Conservation (phyloP, 2,888 invertebrate species). For the Ichneumoninae sp. region DNA sequence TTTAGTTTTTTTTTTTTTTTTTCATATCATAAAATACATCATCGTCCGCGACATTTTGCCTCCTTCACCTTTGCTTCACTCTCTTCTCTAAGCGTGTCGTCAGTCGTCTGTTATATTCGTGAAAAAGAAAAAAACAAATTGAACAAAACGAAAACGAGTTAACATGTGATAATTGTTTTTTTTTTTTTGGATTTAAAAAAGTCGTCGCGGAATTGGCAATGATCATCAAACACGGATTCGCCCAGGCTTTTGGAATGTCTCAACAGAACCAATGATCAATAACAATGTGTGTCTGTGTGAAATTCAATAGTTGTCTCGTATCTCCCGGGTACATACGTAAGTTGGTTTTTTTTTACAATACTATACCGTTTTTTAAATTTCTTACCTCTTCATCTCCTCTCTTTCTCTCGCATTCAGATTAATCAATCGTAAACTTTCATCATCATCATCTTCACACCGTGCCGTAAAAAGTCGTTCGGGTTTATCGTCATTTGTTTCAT, state of each 20-base stretch:
- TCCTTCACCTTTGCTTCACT: constrained; percentile 23
- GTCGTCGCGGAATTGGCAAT: constrained; percentile 58
- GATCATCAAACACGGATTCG: constrained; percentile 68
- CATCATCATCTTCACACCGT: constrained; percentile 16
- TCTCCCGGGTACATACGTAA: constrained; percentile 50
- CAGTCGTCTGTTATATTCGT: constrained; percentile 30
- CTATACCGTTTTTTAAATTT: constrained; percentile 41
- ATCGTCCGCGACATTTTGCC: constrained; percentile 68
- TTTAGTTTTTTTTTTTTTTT: constrained; percentile 52
- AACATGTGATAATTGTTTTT: constrained; percentile 37
- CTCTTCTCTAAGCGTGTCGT: constrained; percentile 36
- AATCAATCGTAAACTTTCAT: constrained; percentile 12
- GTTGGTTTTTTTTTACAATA: constrained; percentile 46
- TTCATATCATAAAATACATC: constrained; percentile 73
- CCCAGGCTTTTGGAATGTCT: constrained; percentile 79
- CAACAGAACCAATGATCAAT: constrained; percentile 71
- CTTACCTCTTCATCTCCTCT: constrained; percentile 34
- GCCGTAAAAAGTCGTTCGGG: constrained; percentile 39
- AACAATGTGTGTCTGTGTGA: constrained; percentile 57
- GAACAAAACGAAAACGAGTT: constrained; percentile 47
- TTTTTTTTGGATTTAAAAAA: constrained; percentile 27
- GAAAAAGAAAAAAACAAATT: constrained; percentile 56
- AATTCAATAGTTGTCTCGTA: constrained; percentile 60
- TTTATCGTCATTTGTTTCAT: constrained; percentile 34
- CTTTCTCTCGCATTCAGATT: constrained; percentile 20